Evolutionary conservation across 2,888 invertebrate species (phyloP), one percentile per base, ranked within the genome.

Genomic region (Drosophila nr. fundita): DNA sequence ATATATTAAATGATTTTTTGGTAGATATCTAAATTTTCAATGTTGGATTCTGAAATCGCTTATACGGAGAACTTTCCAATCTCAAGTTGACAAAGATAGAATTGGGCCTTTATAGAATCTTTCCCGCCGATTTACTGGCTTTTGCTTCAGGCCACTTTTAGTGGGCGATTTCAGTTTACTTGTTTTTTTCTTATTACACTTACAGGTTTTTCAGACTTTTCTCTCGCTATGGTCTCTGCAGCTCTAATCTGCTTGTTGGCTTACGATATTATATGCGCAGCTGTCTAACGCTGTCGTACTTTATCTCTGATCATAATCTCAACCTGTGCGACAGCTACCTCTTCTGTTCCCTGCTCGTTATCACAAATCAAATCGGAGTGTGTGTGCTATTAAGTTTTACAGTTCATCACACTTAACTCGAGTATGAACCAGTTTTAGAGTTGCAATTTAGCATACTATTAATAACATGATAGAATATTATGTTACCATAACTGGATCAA

Each of bases 401-500:
- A 55, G 68, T 68, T 67, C 50, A 57, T 48, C 60, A 42, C 32
- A 54, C 34, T 48, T 59, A 52, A 55, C 54, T 60, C 54, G 21
- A 18, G 48, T 49, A 24, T 49, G 73, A 62, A 62, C 65, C 65
- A 73, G 72, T 72, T 72, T 59, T 7, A 34, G 4, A n/a, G 42
- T 4, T 8, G 45, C 24, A 45, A 57, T 53, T 69, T 69, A 59
- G 69, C 50, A 32, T 38, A 27, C 45, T 38, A 69, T 55, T 68
- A 40, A 69, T 53, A 61, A 18, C 34, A 38, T 27, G 61, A 53
- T 72, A 4, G 45, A 24, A 24, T 24, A 70, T 24, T 52, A 40
- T 63, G 52, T 52, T 57, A 45, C 57, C 29, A 34, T 52, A 74
- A 76, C 74, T 74, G 63, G 74, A 68, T 34, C 63, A 76, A 74